Evolutionary conservation across 2,888 invertebrate genomes (phyloP), one percentile per base, ranked within the genome.

Genomic region (Oasisia sp.): DNA sequence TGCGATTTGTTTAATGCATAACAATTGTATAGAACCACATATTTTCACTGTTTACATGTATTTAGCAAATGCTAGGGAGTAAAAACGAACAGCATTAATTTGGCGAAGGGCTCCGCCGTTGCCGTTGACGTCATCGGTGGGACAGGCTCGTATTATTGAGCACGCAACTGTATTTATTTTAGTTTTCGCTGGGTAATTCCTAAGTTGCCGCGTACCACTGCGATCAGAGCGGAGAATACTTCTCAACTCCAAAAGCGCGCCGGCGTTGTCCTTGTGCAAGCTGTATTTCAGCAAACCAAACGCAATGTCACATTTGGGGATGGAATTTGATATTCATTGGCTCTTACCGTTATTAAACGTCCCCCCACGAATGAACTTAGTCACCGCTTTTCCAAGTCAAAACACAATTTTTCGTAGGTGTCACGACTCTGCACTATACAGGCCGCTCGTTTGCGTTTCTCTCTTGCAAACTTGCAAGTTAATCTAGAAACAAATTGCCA

Each of bases 291-390:
- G 5, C 90, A 90, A 92, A 92, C 89, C 91, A 56, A 74, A 58
- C 19, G 19, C 12, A 93, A 91, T 32, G 89, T 92, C 92, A 90
- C 90, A 74, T 74, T n/a, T 91, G 56, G 89, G 90, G 92, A 92
- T 92, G 93, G 93, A 93, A 93, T 93, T 92, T 44, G 32, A 91
- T 92, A 92, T 74, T 74, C 74, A 74, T 74, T 74, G 74, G 95
- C 95, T 95, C 94, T 95, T 95, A 95, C 95, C 95, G 95, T 95
- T 95, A 95, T 95, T 95, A 95, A 95, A 94, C 95, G 93, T 93
- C 94, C 92, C 93, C 95, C 95, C 94, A 91, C 94, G 50, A 12
- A 32, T 32, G 32, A 32, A 50, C 91, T 50, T 74, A 74, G 74
- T 74, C 74, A 74, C 74, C n/a, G 27, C 27, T 74, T 74, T 74